Conservation (phyloP, 2,797 vertebrate genomes). For the Tragelaphus oryx region DNA sequence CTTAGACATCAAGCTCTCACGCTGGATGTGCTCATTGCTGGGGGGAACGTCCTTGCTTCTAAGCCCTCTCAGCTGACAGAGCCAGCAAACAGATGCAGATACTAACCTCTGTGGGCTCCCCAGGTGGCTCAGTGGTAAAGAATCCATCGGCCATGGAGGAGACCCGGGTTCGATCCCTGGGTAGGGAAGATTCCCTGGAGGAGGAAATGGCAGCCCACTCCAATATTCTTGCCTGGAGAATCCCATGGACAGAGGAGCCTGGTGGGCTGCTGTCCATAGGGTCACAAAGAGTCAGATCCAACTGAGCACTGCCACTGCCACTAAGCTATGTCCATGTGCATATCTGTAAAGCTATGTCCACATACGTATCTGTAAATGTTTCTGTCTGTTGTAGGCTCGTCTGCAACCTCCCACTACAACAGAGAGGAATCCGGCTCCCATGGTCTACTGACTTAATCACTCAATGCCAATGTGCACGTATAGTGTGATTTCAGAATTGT, state of each 20-base stretch:
- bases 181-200: background rate
- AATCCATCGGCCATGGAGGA: background rate
- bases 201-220: background rate
- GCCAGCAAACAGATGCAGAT: background rate
- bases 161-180: background rate
- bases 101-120: background rate
- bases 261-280: background rate
- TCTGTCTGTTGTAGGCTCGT: background rate
- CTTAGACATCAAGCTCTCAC: background rate
- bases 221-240: background rate
- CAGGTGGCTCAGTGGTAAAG: background rate
- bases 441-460: background rate
- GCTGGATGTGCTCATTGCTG: background rate
- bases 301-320: background rate
- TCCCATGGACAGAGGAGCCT: background rate
- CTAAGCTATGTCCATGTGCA: background rate
- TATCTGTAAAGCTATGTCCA: rapidly evolving
- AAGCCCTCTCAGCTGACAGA: background rate
- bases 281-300: background rate
- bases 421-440: background rate
- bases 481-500: background rate
- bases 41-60: background rate
- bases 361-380: rapidly evolving
- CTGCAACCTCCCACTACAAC: background rate
- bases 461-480: rapidly evolving